Evolutionary conservation across 1,140 invertebrate genomes (phyloP), one percentile per base, ranked within the genome.

Genomic region (Cyclargus thomasi): DNA sequence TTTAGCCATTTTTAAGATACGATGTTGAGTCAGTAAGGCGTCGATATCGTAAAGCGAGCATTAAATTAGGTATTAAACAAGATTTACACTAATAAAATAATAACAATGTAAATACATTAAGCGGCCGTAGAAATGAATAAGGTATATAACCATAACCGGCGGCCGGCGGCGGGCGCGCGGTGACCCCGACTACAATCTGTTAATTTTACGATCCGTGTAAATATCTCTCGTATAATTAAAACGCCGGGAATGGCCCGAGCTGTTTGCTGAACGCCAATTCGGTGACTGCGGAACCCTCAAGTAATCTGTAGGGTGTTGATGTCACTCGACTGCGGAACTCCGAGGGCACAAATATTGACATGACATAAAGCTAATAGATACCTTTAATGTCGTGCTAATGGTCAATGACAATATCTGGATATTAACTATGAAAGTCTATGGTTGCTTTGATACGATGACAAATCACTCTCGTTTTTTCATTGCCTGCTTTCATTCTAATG

Each of bases 261-360:
- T 17, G 53, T 55, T 55, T 53, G 47, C 47, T 17, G 47, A 53
- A 10, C 47, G 5, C 0, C 47, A 16, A 53, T 53, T 10, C 18
- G n/a, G 7, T 20, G 55, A 59, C 55, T 20, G 18, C 55, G 55
- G 55, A 55, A 59, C 55, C 55, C 55, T n/a, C 20, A 59, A 59
- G 11, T 47, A 47, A 29, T 29, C 8, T 47, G 39, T 11, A 8
- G 39, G 39, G 39, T 29, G 29, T 29, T 14, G 39, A 47, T 47
- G 11, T 16, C 39, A 14, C 39, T 47, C 3, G 10, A 47, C 7
- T 47, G 11, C 39, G 14, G 39, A 16, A 47, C 39, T 11, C 39
- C 14, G 14, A 47, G 39, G 3, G 39, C 14, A 8, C 8, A 47
- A 47, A 47, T 47, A 47, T 47, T 47, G 39, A 47, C 29, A 29